Percentiles rank a stretch among this genome's conserved stretches.
Evolutionary conservation across 1,140 invertebrate species (phyloP).

Genomic region (Drosophila gunungcola): DNA sequence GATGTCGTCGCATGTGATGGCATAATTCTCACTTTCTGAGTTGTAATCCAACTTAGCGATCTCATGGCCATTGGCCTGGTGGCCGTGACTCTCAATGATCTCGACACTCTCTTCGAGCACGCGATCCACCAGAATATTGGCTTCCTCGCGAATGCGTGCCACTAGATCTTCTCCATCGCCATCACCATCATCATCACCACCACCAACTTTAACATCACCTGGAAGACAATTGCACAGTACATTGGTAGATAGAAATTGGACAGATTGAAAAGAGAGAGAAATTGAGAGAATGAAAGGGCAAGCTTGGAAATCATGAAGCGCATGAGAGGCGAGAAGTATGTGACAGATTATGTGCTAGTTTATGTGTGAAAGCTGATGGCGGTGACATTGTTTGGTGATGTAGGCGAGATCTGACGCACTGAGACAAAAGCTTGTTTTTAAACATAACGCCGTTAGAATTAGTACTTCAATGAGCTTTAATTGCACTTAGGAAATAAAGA

Average conservation of each 20-base stretch:
- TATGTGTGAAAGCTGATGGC: conserved; percentile 56
- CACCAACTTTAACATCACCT: conserved; percentile 77
- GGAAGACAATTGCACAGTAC: conserved; percentile 78
- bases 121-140: conserved; percentile 80
- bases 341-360: conserved; percentile 57
- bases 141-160: conserved; percentile 76
- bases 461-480: conserved; percentile 71
- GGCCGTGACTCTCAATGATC: conserved; percentile 73
- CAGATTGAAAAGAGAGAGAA: conserved; percentile 45
- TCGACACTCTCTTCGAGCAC: conserved; percentile 83
- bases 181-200: conserved; percentile 50
- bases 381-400: conserved; percentile 63
- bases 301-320: conserved; percentile 64
- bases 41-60: conserved; percentile 74
- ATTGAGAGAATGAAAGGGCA: conserved; percentile 16
- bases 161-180: conserved; percentile 60
- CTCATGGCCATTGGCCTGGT: conserved; percentile 66
- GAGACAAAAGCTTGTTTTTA: conserved; percentile 12
- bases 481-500: conserved; percentile 71
- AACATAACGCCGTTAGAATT: conserved; percentile 24
- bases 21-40: conserved; percentile 85
- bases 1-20: conserved; percentile 84
- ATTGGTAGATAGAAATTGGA: conserved; percentile 71
- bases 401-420: conserved; percentile 46
- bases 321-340: conserved; percentile 58